Conservation (phyloP, 2,113 vertebrate species). For the Acrocephalus kingi region DNA sequence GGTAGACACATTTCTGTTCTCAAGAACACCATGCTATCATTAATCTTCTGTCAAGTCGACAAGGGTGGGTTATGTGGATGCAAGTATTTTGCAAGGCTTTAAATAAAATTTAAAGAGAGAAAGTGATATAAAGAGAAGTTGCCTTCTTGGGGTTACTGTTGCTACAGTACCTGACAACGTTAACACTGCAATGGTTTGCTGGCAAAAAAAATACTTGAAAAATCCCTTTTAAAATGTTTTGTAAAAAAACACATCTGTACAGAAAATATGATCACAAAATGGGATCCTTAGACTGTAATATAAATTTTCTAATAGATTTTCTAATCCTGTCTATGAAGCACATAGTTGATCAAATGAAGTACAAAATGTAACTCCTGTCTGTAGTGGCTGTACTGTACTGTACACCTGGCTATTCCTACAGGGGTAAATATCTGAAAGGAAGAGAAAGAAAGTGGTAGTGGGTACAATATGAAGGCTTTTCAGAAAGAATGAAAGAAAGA, state of each 20-base stretch:
- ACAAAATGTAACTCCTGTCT: not conserved
- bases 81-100: conserved; percentile 75
- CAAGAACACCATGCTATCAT: conserved; percentile 73
- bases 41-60: conserved; percentile 75
- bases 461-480: not conserved
- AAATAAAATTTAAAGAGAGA: conserved; percentile 78
- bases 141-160: conserved; percentile 53
- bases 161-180: conserved; percentile 22
- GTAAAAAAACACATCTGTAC: conserved; percentile 54
- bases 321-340: not conserved
- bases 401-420: not conserved
- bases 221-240: conserved; percentile 41
- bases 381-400: not conserved
- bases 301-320: conserved; percentile 6
- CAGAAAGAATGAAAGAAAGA: too few relatives aligned
- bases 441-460: not conserved
- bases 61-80: conserved; percentile 72
- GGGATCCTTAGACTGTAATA: conserved; percentile 1
- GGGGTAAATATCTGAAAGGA: not conserved
- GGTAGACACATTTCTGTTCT: conserved; percentile 74
- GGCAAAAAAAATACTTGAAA: conserved; percentile 56
- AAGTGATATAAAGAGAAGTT: conserved; percentile 68
- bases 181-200: conserved; percentile 58
- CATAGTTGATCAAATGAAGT: not conserved
- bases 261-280: conserved; percentile 55